Conservation (phyloP, 2,113 vertebrate genomes). For the Urocitellus parryii region DNA sequence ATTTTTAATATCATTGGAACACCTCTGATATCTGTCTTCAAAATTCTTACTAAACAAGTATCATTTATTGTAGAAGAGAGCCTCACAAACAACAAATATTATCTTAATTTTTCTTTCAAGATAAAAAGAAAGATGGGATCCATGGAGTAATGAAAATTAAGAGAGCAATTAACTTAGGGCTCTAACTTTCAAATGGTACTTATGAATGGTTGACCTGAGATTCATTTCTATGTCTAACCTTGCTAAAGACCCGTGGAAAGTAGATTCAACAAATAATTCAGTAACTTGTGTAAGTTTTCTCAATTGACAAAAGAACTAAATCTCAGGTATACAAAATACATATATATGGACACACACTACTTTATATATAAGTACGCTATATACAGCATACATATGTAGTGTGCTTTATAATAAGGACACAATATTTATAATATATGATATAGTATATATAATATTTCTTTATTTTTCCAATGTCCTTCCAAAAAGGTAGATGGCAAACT, state of each 20-base stretch:
- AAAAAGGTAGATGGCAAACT: not conserved
- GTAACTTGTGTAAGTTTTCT: not conserved
- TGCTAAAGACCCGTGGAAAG: not conserved
- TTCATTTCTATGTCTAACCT: not conserved
- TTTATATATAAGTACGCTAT: too few species aligned
- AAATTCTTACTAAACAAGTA: not conserved
- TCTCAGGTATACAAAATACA: not conserved
- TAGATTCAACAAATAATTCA: not conserved
- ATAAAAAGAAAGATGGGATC: not conserved
- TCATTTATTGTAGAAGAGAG: not conserved
- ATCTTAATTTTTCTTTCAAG: constrained; percentile 13
- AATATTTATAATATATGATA: not conserved
- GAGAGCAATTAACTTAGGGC: not conserved
- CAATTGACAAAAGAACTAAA: not conserved
- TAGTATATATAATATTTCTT: not conserved
- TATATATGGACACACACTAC: not conserved
- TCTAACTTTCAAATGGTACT: not conserved
- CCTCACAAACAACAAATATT: not conserved
- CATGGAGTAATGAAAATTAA: not conserved
- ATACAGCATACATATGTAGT: not conserved
- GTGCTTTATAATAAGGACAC: not conserved
- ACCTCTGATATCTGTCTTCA: not conserved
- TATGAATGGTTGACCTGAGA: not conserved
- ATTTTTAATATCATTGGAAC: not conserved
- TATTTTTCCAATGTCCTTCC: not conserved